phyloP scores from a whole-genome alignment of 2,113 vertebrate genomes.

The Mastomys coucha region DNA sequence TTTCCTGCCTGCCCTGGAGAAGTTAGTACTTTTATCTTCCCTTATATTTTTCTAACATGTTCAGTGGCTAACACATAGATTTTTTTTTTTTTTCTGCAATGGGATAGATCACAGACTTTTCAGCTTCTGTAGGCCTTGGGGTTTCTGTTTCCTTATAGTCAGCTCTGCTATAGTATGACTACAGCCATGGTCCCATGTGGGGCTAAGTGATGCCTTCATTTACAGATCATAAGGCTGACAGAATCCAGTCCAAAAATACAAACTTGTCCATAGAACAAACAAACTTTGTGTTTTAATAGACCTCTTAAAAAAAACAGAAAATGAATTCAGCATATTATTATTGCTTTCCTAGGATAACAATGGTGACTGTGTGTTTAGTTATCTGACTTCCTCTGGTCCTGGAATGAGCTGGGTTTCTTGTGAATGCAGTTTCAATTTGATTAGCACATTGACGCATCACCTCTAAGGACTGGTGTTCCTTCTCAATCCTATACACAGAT shows the following conservation, averaged over 20 bases:
- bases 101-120: background rate
- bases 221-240: background rate
- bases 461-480: accelerated
- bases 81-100: background rate
- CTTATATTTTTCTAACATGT: background rate
- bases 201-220: no score
- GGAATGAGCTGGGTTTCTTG: background rate
- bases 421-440: background rate
- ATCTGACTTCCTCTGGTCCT: background rate
- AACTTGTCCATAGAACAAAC: background rate
- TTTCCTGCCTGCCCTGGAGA: background rate
- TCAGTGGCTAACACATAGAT: background rate
- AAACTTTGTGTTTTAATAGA: background rate
- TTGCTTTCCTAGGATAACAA: background rate
- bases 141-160: background rate
- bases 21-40: background rate
- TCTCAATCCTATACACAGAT: background rate
- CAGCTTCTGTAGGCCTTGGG: background rate
- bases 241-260: background rate
- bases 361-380: background rate
- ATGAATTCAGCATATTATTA: background rate
- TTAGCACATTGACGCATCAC: background rate
- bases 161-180: background rate
- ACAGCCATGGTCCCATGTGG: background rate
- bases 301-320: background rate